Evolutionary conservation across 2,113 vertebrate species (phyloP), one percentile per base, ranked within the genome.

Genomic region (Carlito syrichta): DNA sequence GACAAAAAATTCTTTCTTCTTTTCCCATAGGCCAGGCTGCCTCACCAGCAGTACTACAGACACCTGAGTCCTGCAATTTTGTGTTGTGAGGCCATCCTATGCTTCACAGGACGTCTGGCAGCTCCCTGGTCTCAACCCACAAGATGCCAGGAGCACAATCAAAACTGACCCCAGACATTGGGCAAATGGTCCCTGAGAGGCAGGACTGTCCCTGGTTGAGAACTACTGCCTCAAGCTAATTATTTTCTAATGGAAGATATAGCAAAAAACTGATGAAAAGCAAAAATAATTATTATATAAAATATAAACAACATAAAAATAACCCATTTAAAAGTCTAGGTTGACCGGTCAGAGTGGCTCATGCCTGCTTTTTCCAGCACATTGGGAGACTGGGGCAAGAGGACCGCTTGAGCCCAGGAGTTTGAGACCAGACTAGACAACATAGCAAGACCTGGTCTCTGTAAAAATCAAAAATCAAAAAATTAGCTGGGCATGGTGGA

Each of bases 11-110:
- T 9, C 20, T 2, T 68, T 30, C 45, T 63, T 62, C 69, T 43
- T 43, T 16, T 8, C 35, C 16, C 27, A 38, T 9, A 25, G 50
- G 38, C 78, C 78, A 11, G 27, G 8, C 50, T 5, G 6, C 45
- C 38, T 45, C 58, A 8, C 12, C 48, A 14, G 6, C 0, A 11
- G 20, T 30, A 11, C 38, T 35, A 8, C 1, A 9, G 17, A 27
- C 58, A 4, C 13, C 25, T 12, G 73, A 63, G 30, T n/a, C 23
- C 4, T 0, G 1, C 19, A 48, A 58, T 52, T 32, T 16, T 50
- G 5, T 4, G 38, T 4, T 10, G 45, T 6, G 7, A 27, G 77
- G 23, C 25, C 5, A 8, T 32, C 73, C 74, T 82, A 48, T 20
- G 50, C 8, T 6, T 7, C 45, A 22, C 6, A 23, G n/a, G 66